Base-by-base conservation (phyloP, 2,888 invertebrate genomes). In the Caenorhabditis sp. region DNA sequence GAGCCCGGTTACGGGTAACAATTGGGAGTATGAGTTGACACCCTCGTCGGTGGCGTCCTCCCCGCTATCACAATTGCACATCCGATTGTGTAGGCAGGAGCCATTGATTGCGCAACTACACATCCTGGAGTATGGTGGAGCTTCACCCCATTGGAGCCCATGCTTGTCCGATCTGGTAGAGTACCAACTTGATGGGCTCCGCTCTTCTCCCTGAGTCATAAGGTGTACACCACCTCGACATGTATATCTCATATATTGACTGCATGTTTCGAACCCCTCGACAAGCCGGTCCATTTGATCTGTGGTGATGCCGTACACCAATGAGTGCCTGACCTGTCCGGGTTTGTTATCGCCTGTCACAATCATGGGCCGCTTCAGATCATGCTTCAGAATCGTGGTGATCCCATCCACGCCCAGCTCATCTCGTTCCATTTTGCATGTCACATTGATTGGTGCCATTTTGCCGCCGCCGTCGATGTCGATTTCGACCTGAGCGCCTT, bases 11-110 rank as follows among this genome's bases (percentile, higher is more conserved):
- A 86, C 81, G 1, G 86, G 86, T 17, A 86, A 76, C n/a, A 86
- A 75, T 67, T 87, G 86, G 1, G 81, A 70, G 58, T 84, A 83
- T 1, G 81, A 70, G 68, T 86, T 86, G 56, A 77, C 70, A 8
- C 86, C 86, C 25, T 84, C 86, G 60, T 86, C 83, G 1, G 83
- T 73, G 12, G 83, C 77, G 67, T 86, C 84, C 52, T 82, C 71
- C 38, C 86, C 86, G 52, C 81, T 81, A 60, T 86, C 86, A 68
- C 86, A 86, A 61, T 86, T 87, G 63, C 86, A 86, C 78, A 84
- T 80, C 62, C 76, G 38, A 38, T 80, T 80, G 52, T 80, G 75
- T 1, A 71, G 74, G 67, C 86, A 86, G 17, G 82, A 80, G 26
- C 84, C 79, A 70, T 86, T 86, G 25, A 85, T 68, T 21, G 85